Conservation (phyloP, 2,113 vertebrate species). For the Rhinopomastus cyanomelas region DNA sequence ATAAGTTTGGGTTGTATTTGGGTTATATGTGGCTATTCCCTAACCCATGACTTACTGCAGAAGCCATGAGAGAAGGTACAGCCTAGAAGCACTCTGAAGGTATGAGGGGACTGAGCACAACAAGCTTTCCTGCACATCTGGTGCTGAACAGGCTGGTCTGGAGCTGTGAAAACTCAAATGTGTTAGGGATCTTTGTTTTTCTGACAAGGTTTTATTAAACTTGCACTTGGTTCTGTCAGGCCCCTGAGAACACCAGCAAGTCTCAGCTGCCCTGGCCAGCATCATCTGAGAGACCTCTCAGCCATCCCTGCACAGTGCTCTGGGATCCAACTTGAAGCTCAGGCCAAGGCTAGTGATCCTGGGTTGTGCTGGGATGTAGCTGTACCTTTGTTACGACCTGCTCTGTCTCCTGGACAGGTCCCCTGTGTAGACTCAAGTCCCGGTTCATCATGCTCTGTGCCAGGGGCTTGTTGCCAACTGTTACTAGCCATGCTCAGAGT, state of each 20-base stretch:
- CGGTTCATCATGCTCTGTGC: neutral
- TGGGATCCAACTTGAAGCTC: neutral
- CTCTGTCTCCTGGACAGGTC: neutral
- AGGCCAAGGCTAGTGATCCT: accelerated
- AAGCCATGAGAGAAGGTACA: neutral
- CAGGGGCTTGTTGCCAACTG: neutral
- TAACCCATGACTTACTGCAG: neutral
- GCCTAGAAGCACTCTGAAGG: neutral
- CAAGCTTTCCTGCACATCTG: neutral
- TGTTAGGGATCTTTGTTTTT: neutral
- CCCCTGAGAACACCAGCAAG: neutral
- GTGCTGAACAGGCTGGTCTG: neutral
- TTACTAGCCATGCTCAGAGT: accelerated
- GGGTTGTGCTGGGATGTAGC: neutral
- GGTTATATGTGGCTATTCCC: neutral
- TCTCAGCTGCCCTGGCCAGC: neutral
- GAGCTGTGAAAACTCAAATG: neutral
- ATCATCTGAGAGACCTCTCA: neutral
- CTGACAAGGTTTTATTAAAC: neutral
- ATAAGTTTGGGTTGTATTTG: neutral
- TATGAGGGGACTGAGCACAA: neutral
- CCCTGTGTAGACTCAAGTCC: too few species aligned
- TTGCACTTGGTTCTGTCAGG: neutral
- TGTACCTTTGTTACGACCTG: neutral
- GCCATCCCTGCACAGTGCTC: neutral